Evolutionary conservation across 2,888 invertebrate genomes (phyloP), one percentile per base, ranked within the genome.

Genomic region (Pharmacophagus antenor): DNA sequence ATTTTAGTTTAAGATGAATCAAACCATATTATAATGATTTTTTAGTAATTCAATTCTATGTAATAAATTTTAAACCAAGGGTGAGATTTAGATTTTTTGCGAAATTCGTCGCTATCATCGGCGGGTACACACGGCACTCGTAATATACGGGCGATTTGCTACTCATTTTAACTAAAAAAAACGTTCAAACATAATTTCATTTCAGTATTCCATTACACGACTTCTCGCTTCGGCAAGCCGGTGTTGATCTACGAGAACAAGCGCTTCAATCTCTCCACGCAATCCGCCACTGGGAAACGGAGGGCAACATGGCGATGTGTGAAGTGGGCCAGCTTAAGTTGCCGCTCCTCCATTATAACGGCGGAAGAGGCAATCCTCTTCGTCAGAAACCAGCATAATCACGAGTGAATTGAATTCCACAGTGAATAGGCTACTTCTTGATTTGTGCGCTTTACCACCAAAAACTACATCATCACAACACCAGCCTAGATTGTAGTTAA

Each of bases 221-320:
- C 51, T 21, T 74, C 78, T 1, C 69, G 72, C 18, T 66, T 25
- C 31, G 81, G 82, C 0, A 71, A 68, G n/a, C 74, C 74, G 20
- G 69, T 70, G 18, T 63, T 73, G 41, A 58, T 65, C 15, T 23
- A 66, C 1, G 51, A 62, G 0, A 27, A 55, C 1, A 62, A 64
- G 44, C 62, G 70, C 5, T 70, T 63, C 56, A 69, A 70, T 49
- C 62, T 49, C 4, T 62, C 49, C 23, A 23, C 48, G 53, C 12
- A 63, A 69, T 17, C 22, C 67, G 10, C 17, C 2, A 18, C 15
- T 15, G 65, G 67, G 18, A 53, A 64, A n/a, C 47, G 41, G 3
- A 68, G 70, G 20, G 21, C 70, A 15, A 65, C 50, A 15, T 79
- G 79, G 78, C 62, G 65, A 15, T 79, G 77, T 55, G 56, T 70